phyloP scores from a whole-genome alignment of 92 coral and sea anemone species.

The Palythoa caribaeorum region DNA sequence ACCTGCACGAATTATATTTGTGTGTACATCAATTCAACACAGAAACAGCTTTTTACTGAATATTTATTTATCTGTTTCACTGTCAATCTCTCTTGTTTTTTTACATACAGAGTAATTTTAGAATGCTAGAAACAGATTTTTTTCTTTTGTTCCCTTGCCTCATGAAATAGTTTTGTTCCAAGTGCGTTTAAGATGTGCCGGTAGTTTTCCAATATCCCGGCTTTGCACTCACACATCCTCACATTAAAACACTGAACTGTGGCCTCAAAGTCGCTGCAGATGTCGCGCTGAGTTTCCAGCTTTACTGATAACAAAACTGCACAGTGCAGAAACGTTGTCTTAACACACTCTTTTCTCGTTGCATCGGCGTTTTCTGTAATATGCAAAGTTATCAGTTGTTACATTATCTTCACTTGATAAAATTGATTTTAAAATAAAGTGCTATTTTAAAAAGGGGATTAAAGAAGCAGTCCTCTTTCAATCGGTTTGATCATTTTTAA shows the following conservation, averaged over 20 bases:
- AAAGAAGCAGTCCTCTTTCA: too few relatives aligned
- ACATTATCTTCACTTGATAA: too few relatives aligned
- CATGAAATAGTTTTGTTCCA: background rate
- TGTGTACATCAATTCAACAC: too few relatives aligned
- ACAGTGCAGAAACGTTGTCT: conserved; percentile 2
- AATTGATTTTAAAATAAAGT: too few relatives aligned
- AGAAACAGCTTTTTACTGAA: too few relatives aligned
- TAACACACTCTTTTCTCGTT: background rate
- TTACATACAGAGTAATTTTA: background rate
- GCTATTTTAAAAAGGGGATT: too few relatives aligned
- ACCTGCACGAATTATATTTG: too few relatives aligned
- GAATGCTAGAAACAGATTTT: conserved; percentile 3
- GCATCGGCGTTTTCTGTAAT: conserved; percentile 2
- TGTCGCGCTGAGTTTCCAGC: conserved; percentile 17
- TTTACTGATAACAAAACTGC: conserved; percentile 16
- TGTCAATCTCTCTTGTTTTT: background rate
- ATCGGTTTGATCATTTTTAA: too few relatives aligned
- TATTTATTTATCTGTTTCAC: too few relatives aligned
- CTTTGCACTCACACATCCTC: background rate
- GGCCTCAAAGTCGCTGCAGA: conserved; percentile 33
- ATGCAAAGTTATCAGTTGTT: background rate
- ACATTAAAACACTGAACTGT: conserved; percentile 17
- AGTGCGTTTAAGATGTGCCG: background rate
- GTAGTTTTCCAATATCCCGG: conserved; percentile 26
- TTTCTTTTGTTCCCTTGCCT: background rate